A percentile compares a stretch with the other conserved stretches of the same genome.
These are phyloP conservation scores for Papilio dardanus DNA, from an alignment of 1,140 invertebrate species.

Conservation along the genomic window DNA sequence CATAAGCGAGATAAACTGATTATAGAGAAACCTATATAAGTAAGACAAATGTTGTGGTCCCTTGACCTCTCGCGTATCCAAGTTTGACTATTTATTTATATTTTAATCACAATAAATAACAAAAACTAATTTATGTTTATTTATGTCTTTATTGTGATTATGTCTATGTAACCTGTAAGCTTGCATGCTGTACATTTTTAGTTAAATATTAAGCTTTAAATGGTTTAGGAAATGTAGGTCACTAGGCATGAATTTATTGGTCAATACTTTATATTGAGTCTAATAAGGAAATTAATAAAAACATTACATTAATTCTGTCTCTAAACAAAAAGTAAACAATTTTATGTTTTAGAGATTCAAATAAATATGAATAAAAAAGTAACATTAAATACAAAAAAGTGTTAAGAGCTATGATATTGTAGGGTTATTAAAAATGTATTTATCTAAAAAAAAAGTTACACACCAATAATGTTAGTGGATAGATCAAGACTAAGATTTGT, in stretches of 20 bases:
- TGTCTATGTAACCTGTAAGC: conserved; percentile 25
- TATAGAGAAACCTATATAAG: too few relatives aligned
- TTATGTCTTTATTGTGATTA: conserved; percentile 36
- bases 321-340: not conserved
- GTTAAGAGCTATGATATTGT: not conserved
- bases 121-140: not conserved
- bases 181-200: conserved; percentile 33
- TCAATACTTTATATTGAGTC: not conserved
- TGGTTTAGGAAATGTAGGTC: conserved; percentile 12
- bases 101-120: conserved; percentile 44
- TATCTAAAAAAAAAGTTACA: not conserved
- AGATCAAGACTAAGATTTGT: not conserved
- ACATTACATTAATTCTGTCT: not conserved
- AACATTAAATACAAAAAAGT: not conserved
- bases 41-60: too few relatives aligned
- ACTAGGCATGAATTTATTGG: conserved; percentile 4
- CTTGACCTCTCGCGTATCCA: too few relatives aligned
- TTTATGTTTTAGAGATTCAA: not conserved
- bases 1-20: too few relatives aligned
- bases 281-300: not conserved
- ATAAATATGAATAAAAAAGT: not conserved
- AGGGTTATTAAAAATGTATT: not conserved
- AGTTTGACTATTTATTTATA: too few relatives aligned
- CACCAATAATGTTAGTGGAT: not conserved
- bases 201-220: conserved; percentile 26